Conservation (phyloP, 2,113 vertebrate species). For the Xenus cinereus region DNA sequence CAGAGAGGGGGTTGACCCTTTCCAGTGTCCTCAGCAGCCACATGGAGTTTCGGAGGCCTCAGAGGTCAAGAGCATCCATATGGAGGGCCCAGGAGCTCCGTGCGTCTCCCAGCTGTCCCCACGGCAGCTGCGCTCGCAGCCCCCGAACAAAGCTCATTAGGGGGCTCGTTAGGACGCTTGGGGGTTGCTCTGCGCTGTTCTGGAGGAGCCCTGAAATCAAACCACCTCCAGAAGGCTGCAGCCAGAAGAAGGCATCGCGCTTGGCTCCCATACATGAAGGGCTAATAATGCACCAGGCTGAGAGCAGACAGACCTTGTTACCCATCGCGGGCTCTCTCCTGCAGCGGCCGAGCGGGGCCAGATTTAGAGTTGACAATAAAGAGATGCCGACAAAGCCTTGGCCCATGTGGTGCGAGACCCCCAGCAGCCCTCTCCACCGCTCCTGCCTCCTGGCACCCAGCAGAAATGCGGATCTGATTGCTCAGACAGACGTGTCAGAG, state of each 20-base stretch:
- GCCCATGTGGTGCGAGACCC: not conserved
- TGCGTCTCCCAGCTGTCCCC: slow-evolving; percentile 63
- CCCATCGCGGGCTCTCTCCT: not conserved
- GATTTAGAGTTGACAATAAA: not conserved
- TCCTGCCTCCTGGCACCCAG: slow-evolving; percentile 6
- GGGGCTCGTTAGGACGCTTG: not conserved
- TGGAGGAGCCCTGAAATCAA: not conserved
- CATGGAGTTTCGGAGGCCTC: slow-evolving; percentile 46
- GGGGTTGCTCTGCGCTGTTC: not conserved
- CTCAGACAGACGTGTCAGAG: not conserved
- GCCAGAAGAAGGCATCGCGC: not conserved
- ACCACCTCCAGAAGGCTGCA: not conserved
- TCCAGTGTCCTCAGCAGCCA: slow-evolving; percentile 45
- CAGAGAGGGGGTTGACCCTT: slow-evolving; percentile 18
- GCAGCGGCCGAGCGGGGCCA: not conserved
- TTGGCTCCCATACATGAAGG: fast-evolving
- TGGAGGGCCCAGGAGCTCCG: slow-evolving; percentile 20
- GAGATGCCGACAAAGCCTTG: not conserved
- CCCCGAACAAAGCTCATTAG: slow-evolving; percentile 12
- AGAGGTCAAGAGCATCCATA: slow-evolving; percentile 64
- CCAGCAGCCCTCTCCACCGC: not conserved
- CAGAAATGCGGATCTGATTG: not conserved
- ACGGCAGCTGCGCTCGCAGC: slow-evolving; percentile 29
- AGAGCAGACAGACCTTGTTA: fast-evolving
- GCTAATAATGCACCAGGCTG: not conserved